Base-by-base conservation (phyloP, 2,113 vertebrate species). In the Nymphicus hollandicus region DNA sequence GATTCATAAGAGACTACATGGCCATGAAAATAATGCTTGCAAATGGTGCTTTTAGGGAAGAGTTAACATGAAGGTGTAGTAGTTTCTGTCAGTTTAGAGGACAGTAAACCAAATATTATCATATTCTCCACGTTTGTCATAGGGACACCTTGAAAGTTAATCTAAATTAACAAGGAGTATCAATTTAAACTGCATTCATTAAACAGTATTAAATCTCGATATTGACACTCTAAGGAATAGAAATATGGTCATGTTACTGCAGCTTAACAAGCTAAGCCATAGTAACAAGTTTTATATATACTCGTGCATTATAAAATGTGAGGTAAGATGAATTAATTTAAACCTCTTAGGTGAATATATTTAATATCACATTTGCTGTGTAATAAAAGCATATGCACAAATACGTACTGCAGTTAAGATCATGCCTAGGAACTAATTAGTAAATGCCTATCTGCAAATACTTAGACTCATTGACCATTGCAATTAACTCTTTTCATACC, bases 101-200 rank as follows among this genome's bases (percentile, higher is more conserved):
- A 50, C 39, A 86, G 39, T 73, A 88, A 92, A 92, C 61, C 60
- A 90, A 94, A 56, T 78, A 86, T 63, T 82, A 53, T 27, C 41
- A 78, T 60, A 63, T 81, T 86, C 25, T 65, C 23, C 64, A 58
- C 60, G n/a, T 92, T 81, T 84, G 35, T 84, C 64, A 74, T 19
- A 50, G 43, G n/a, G 60, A 88, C 55, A 88, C 16, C 43, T 83
- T 55, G 55, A 74, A 88, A 84, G 13, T 90, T 69, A 78, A 92
- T 71, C 55, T 52, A 86, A 88, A 91, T 92, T 93, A 95, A 66
- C 50, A 86, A 53, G 41, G 63, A 15, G 31, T 58, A 53, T 81
- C 53, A 50, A 10, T 68, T 88, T 58, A 78, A 83, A 81, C 28
- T 47, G 44, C 24, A 35, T 53, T 90, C 46, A 65, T 86, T 81